Base-by-base conservation (phyloP, 1,140 invertebrate genomes). In the Nylanderia fulva region DNA sequence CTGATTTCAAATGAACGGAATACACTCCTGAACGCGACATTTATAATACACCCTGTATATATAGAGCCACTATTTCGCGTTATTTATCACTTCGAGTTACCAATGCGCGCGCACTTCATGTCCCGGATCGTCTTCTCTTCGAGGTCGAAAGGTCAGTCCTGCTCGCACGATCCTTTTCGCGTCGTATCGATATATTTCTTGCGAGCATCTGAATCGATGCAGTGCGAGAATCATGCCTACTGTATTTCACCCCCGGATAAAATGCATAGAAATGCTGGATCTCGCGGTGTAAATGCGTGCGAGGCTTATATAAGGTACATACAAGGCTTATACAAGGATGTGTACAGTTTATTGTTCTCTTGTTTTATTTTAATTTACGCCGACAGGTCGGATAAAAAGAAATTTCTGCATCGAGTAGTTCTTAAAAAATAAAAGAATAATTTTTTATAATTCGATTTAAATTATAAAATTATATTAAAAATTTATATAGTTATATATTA, bases 41-140 rank as follows among this genome's bases (percentile, higher is more conserved):
- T n/a, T n/a, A n/a, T n/a, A n/a, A n/a, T n/a, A n/a, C n/a, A n/a
- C n/a, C n/a, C n/a, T 48, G 18, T 48, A 18, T 18, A 18, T 48
- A 9, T 88, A 76, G 63, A 71, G 75, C 48, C 36, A 8, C 85
- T 86, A 71, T 84, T 60, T 33, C 42, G 42, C 9, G 15, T 89
- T 90, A 89, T 90, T 89, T 89, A 90, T 89, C 79, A 63, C 60
- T 29, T 66, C 54, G 48, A 15, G 21, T 64, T 83, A 36, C 29
- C 76, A 58, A 82, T 85, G 42, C 42, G 45, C 15, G 74, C 54
- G n/a, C n/a, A n/a, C n/a, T n/a, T n/a, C 69, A 75, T 87, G 63
- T 75, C 71, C 15, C 58, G 29, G 29, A 68, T n/a, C 76, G 29
- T 56, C 42, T 13, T 21, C 24, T 58, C 68, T 24, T 58, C 61